Evolutionary conservation across 2,113 vertebrate genomes (phyloP).

Genomic region (Cololabis saira): DNA sequence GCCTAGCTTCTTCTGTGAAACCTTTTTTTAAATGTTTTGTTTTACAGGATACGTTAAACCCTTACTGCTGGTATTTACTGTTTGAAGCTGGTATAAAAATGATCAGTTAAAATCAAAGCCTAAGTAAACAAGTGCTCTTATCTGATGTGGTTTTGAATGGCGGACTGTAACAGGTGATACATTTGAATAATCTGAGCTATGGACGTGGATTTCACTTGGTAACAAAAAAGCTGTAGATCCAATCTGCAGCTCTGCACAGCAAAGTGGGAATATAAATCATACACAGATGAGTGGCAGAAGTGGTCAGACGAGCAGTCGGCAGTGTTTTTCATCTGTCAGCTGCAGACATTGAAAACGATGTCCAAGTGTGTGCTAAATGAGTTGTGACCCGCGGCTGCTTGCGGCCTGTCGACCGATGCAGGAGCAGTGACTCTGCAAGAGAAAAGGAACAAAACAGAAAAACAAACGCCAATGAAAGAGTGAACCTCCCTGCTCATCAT

Average conservation of each 20-base stretch:
- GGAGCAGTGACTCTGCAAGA: slow-evolving; percentile 47
- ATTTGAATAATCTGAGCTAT: background rate
- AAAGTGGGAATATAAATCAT: slow-evolving; percentile 51
- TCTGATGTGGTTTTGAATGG: background rate
- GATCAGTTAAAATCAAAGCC: background rate
- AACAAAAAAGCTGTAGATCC: background rate
- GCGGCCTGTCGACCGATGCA: slow-evolving; percentile 35
- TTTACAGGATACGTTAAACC: too few species aligned
- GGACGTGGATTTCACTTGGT: background rate
- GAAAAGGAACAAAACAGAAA: slow-evolving; percentile 67
- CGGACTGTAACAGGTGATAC: background rate
- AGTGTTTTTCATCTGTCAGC: slow-evolving; percentile 67
- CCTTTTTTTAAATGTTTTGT: background rate
- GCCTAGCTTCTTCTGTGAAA: too few species aligned
- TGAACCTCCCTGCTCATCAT: slow-evolving; percentile 73
- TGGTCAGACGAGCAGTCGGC: slow-evolving; percentile 49
- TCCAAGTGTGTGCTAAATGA: slow-evolving; percentile 72
- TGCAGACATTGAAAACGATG: slow-evolving; percentile 52
- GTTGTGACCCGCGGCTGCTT: slow-evolving; percentile 67
- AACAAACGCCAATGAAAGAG: slow-evolving; percentile 75
- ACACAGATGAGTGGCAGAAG: slow-evolving; percentile 48
- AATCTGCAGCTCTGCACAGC: background rate
- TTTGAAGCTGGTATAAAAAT: background rate
- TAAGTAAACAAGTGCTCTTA: background rate
- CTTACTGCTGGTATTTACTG: background rate